Conservation (phyloP, 2,797 vertebrate genomes). For the Thripadectes ignobilis region DNA sequence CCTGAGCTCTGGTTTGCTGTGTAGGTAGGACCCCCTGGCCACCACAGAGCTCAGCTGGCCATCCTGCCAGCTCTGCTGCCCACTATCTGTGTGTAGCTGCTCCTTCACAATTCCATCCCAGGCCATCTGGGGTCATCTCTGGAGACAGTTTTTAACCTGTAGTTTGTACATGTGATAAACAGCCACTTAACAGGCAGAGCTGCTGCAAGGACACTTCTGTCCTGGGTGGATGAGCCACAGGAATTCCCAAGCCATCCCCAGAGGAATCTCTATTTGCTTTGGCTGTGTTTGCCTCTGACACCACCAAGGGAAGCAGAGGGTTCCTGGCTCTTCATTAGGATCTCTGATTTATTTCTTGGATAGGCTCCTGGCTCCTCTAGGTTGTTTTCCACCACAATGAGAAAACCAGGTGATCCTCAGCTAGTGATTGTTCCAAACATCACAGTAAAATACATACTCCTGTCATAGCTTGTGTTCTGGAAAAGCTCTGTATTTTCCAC, state of each 20-base stretch:
- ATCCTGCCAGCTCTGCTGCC: background rate
- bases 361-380: background rate
- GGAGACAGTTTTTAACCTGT: background rate
- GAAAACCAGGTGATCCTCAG: background rate
- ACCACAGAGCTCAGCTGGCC: too few relatives aligned
- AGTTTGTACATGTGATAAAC: background rate
- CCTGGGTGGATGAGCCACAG: too few relatives aligned
- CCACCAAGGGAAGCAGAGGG: background rate
- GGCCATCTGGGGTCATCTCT: background rate
- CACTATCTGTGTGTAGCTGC: accelerated
- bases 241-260: background rate
- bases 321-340: background rate
- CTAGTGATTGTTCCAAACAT: background rate
- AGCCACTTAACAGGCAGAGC: background rate
- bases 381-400: background rate
- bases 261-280: background rate
- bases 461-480: background rate
- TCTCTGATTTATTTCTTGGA: background rate
- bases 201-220: background rate
- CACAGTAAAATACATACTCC: background rate
- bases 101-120: accelerated
- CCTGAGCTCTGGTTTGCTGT: too few relatives aligned
- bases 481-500: background rate
- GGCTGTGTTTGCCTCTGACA: background rate
- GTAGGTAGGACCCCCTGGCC: too few relatives aligned